Evolutionary conservation across 2,797 vertebrate genomes (phyloP), one percentile per base, ranked within the genome.

Genomic region (Mus spretus): DNA sequence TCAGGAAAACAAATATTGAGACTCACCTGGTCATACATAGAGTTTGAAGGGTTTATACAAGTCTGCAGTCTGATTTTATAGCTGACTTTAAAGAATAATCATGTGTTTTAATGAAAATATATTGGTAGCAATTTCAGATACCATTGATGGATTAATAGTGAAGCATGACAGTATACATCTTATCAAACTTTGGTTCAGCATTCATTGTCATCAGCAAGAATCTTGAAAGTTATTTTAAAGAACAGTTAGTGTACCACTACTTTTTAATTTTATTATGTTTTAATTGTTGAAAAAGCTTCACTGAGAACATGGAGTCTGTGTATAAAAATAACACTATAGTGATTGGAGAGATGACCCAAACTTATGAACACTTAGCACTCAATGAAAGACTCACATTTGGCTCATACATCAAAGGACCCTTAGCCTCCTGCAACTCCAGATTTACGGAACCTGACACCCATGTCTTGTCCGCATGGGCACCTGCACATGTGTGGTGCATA

Each of bases 191-290:
- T 78, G 55, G 37, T 59, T 81, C 34, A 70, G 80, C 61, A 13
- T 63, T 44, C 26, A 63, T 22, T 78, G 9, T 80, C 57, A 74
- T 86, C 34, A 82, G 31, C 72, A 34, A 37, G 34, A 84, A 50
- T 72, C 40, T 61, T 86, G 3, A 90, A 40, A 75, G 2, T 91
- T 24, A 57, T 17, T 92, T 1, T 92, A 8, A 85, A 75, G n/a
- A 89, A 72, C 47, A 79, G 57, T 93, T 15, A 55, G 53, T 86
- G 34, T 91, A 40, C 24, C 5, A 75, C 72, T 85, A 61, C 44
- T 2, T 72, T 91, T 91, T 86, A 11, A 83, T 96, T 59, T 83
- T 85, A 65, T 47, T 90, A 40, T 10, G 19, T 26, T 82, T 88
- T 93, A 87, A 84, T 12, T 88, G 6, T 65, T 77, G 20, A 75